phyloP scores from a whole-genome alignment of 2,888 invertebrate species.

The Dinocampus coccinellae region DNA sequence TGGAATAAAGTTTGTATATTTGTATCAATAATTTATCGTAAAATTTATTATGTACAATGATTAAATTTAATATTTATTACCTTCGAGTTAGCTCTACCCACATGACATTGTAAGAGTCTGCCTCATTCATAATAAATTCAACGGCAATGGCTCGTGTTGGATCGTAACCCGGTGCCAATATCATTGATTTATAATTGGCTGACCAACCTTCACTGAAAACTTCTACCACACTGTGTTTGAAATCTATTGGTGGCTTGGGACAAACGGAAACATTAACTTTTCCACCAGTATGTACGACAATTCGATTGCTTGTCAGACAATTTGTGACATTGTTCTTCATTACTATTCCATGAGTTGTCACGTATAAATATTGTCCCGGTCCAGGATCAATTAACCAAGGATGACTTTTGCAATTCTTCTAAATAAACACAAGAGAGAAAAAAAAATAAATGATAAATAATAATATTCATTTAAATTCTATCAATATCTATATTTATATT shows the following conservation, averaged over 20 bases:
- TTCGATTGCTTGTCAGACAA: slow-evolving; percentile 84
- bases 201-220: slow-evolving; percentile 89
- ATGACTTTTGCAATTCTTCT: slow-evolving; percentile 84
- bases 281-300: slow-evolving; percentile 83
- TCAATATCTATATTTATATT: too few relatives aligned
- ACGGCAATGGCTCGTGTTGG: slow-evolving; percentile 80
- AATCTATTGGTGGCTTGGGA: slow-evolving; percentile 71
- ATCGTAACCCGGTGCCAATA: slow-evolving; percentile 73
- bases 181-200: slow-evolving; percentile 62
- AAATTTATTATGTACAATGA: not conserved
- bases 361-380: slow-evolving; percentile 82
- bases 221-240: slow-evolving; percentile 78
- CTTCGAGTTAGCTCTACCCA: slow-evolving; percentile 87
- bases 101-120: slow-evolving; percentile 81
- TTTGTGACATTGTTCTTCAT: slow-evolving; percentile 72
- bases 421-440: slow-evolving; percentile 49
- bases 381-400: slow-evolving; percentile 87
- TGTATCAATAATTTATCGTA: not conserved
- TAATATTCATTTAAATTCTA: too few relatives aligned
- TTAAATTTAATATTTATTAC: slow-evolving; percentile 56
- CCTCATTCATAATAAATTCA: slow-evolving; percentile 83
- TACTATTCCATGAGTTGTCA: slow-evolving; percentile 79
- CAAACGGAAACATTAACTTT: slow-evolving; percentile 75
- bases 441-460: too few relatives aligned
- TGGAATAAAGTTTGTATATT: slow-evolving; percentile 7